A percentile compares a stretch with the other conserved stretches of the same genome.
Evolutionary conservation across 2,113 vertebrate species (phyloP).

Genomic region (Crotophaga sulcirostris): DNA sequence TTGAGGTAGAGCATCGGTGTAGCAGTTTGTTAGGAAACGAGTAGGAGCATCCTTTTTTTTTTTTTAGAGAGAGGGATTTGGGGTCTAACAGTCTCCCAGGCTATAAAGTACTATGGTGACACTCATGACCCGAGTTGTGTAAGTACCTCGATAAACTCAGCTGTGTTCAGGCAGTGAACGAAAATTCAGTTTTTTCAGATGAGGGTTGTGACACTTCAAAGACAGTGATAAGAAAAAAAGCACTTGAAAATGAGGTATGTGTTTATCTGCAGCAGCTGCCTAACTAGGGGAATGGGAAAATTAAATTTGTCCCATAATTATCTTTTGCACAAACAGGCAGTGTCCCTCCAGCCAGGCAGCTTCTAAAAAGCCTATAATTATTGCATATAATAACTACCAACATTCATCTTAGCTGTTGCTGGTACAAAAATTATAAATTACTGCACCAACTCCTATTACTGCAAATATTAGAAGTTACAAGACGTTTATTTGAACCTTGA

Average conservation of each 20-base stretch:
- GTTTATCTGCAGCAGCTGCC: constrained; percentile 34
- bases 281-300: constrained; percentile 11
- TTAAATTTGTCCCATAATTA: constrained; percentile 64
- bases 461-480: constrained; percentile 48
- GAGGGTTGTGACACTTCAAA: constrained; percentile 16
- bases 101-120: neutral
- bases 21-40: no score
- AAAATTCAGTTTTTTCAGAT: neutral
- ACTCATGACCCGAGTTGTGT: neutral
- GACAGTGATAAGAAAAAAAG: neutral
- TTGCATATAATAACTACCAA: constrained; percentile 60
- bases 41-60: neutral
- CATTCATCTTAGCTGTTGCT: constrained; percentile 62
- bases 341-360: constrained; percentile 57
- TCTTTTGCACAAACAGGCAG: constrained; percentile 57
- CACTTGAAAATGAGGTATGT: constrained; percentile 14
- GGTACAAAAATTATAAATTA: constrained; percentile 60
- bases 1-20: neutral
- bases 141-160: neutral
- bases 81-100: neutral
- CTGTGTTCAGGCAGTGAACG: neutral
- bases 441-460: constrained; percentile 61
- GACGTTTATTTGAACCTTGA: neutral
- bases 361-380: constrained; percentile 60
- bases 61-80: neutral